Evolutionary conservation across 2,888 invertebrate species (phyloP), one percentile per base, ranked within the genome.

Genomic region (Reticulitermes lucifugus): DNA sequence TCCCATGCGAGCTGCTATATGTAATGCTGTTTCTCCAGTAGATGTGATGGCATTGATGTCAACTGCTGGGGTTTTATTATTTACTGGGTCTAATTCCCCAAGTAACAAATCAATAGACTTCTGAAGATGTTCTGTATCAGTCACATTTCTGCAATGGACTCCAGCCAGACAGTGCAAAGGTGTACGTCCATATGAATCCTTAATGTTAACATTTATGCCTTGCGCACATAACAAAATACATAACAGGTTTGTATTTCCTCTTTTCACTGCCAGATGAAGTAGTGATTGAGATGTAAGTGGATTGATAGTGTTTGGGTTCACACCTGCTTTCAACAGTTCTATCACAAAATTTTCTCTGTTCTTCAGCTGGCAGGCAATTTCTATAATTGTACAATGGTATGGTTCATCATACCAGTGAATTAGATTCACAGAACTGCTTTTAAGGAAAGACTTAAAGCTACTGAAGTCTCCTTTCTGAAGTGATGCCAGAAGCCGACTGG

Each of bases 1-100:
- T 43, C 81, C 81, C 35, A 81, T 60, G 59, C 81, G 59, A 5
- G 81, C 81, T 7, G 81, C 81, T n/a, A 81, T n/a, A 41, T 81
- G 81, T 18, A 81, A 25, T 5, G 81, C 65, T 6, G 81, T 81
- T 25, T 81, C 81, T 4, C 81, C 81, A 41, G 25, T n/a, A 3
- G 35, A 35, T 1, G 81, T 65, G 22, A 70, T 46, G 18, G 81
- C 65, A 70, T 81, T 41, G 21, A 81, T 12, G 22, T 81, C 81
- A 43, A 25, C 21, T n/a, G 10, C 35, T 25, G 41, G n/a, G n/a
- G 18, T 12, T 12, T 6, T 65, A 55, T 55, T 55, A 70, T 25
- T 70, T 21, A 25, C 41, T 21, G 41, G 35, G 5, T 35, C 35
- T 25, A n/a, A 43, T 5, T 70, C 1, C 5, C 43, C 81, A 41